Percentiles rank a stretch among this genome's conserved stretches.
These are phyloP conservation scores for Silvanus unidentatus DNA, from an alignment of 2,888 invertebrate genomes.

Conservation along the genomic window DNA sequence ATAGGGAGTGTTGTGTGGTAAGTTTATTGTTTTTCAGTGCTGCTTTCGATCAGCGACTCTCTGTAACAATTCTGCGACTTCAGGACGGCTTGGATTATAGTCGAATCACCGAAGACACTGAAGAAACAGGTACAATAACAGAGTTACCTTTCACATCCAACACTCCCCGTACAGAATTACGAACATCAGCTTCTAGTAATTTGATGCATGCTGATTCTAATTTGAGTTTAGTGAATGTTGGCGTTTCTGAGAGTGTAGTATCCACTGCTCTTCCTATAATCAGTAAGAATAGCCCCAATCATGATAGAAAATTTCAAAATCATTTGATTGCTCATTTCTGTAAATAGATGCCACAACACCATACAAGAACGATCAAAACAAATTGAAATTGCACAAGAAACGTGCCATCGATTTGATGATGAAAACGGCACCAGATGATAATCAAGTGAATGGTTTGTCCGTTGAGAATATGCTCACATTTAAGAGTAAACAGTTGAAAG, in stretches of 20 bases:
- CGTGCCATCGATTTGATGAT: constrained; percentile 14
- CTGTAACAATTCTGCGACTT: constrained; percentile 83
- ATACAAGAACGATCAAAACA: not conserved
- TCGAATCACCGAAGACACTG: constrained; percentile 44
- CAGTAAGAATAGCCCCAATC: constrained; percentile 12
- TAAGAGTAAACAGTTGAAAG: constrained; percentile 70
- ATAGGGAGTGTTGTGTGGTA: constrained; percentile 6
- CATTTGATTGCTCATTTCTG: constrained; percentile 1
- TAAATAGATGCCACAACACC: constrained; percentile 6
- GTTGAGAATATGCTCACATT: constrained; percentile 68
- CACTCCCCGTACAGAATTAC: constrained; percentile 16
- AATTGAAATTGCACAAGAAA: constrained; percentile 19
- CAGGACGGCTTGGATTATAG: constrained; percentile 78
- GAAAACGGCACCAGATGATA: constrained; percentile 36
- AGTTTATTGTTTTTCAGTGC: constrained; percentile 54
- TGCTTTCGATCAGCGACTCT: constrained; percentile 87
- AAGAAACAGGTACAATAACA: constrained; percentile 32
- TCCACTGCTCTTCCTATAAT: constrained; percentile 14
- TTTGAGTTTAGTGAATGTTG: constrained; percentile 53
- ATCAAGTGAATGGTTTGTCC: constrained; percentile 48
- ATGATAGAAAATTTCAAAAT: not conserved
- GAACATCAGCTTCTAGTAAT: constrained; percentile 47
- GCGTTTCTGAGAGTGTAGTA: constrained; percentile 12
- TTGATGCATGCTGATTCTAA: constrained; percentile 70
- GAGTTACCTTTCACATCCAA: not conserved